Percentiles rank a stretch among this genome's conserved stretches.
Evolutionary conservation across 2,797 vertebrate genomes (phyloP).

Genomic region (Botia kubotai): DNA sequence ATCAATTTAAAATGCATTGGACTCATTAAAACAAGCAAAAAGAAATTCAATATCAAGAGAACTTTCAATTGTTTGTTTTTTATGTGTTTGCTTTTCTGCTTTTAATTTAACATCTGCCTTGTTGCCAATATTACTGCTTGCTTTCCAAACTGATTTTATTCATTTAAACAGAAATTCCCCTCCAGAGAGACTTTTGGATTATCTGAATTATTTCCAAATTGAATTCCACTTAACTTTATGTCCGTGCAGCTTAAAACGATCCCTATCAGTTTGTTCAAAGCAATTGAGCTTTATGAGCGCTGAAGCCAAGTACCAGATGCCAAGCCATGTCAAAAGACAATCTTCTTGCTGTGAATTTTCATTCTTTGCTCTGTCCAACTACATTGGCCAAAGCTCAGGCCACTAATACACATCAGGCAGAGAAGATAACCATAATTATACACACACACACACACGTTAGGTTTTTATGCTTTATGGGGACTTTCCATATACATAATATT

Average conservation of each 20-base stretch:
- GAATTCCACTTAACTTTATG: slow-evolving; percentile 73
- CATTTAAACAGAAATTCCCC: slow-evolving; percentile 63
- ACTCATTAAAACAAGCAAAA: neutral
- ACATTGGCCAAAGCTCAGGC: slow-evolving; percentile 82
- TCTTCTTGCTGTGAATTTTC: slow-evolving; percentile 78
- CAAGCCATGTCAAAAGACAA: slow-evolving; percentile 83
- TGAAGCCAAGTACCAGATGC: slow-evolving; percentile 73
- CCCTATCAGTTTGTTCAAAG: slow-evolving; percentile 74
- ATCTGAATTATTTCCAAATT: slow-evolving; percentile 71
- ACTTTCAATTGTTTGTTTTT: neutral
- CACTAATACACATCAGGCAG: slow-evolving; percentile 85
- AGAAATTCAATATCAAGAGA: neutral
- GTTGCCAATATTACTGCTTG: slow-evolving; percentile 10
- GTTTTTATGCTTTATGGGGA: too few relatives aligned
- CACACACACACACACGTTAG: slow-evolving; percentile 52
- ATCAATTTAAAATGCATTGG: neutral
- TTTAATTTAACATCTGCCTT: slow-evolving; percentile 9
- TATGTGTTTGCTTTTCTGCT: slow-evolving; percentile 7
- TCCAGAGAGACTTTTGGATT: slow-evolving; percentile 54
- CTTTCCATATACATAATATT: too few relatives aligned
- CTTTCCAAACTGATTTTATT: neutral
- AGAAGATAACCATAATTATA: slow-evolving; percentile 80
- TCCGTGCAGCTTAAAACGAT: slow-evolving; percentile 76
- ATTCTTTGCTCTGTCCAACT: slow-evolving; percentile 78
- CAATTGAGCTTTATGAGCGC: slow-evolving; percentile 74